Evolutionary conservation across 92 coral and sea anemone species (phyloP).

Genomic region (Epizoanthus rinbou): DNA sequence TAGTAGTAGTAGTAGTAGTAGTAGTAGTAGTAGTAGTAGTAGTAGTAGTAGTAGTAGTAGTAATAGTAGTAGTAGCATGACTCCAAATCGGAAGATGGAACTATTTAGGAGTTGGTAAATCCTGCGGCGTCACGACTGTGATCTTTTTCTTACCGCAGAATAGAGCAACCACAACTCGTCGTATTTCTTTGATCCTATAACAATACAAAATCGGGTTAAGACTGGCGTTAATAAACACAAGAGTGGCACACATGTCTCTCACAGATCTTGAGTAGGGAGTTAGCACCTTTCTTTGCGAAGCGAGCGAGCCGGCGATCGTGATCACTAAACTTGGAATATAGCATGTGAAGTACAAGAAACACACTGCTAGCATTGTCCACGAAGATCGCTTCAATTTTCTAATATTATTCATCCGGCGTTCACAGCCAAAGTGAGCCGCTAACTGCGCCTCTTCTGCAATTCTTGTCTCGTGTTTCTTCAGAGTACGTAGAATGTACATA

Average conservation of each 20-base stretch:
- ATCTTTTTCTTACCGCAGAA: no score
- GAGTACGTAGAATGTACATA: neutral
- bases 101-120: no score
- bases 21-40: no score
- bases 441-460: constrained; percentile 14
- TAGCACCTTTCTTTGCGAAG: neutral
- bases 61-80: no score
- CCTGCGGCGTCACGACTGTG: no score
- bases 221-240: constrained; percentile 31
- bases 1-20: no score
- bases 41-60: no score
- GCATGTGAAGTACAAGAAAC: constrained; percentile 14
- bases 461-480: constrained; percentile 3
- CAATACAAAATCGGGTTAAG: constrained; percentile 21
- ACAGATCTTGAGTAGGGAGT: neutral
- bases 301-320: constrained; percentile 15
- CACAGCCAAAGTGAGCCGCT: neutral
- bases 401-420: neutral
- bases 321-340: constrained; percentile 12
- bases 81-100: no score
- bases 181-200: constrained; percentile 33
- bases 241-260: constrained; percentile 13
- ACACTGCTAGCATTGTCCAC: constrained; percentile 34
- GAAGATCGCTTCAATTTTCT: constrained; percentile 19
- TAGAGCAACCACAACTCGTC: neutral